Conservation (phyloP, 1,140 invertebrate genomes). For the Papilio helenus region DNA sequence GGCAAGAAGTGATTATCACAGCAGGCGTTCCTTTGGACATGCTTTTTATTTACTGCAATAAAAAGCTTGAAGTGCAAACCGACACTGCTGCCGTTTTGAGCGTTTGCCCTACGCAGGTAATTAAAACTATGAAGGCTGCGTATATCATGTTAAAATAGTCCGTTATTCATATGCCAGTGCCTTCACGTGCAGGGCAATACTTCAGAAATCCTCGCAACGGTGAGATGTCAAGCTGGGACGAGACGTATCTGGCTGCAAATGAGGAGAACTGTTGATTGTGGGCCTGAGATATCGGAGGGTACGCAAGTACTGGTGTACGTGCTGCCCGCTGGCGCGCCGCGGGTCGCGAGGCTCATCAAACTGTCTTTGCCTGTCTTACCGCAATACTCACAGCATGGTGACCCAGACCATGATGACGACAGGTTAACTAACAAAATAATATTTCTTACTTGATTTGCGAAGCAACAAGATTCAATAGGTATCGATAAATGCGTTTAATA, state of each 20-base stretch:
- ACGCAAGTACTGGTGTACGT: slow-evolving; percentile 64
- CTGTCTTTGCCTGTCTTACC: slow-evolving; percentile 63
- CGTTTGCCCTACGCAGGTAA: slow-evolving; percentile 70
- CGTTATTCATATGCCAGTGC: slow-evolving; percentile 22
- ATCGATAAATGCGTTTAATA: background rate
- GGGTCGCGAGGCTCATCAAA: slow-evolving; percentile 69
- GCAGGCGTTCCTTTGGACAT: slow-evolving; percentile 73
- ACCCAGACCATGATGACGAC: slow-evolving; percentile 50
- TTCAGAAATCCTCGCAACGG: slow-evolving; percentile 68
- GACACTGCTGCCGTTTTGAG: slow-evolving; percentile 73
- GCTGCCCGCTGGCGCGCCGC: slow-evolving; percentile 68
- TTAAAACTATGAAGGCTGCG: background rate
- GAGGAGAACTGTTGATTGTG: slow-evolving; percentile 44
- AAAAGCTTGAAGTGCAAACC: slow-evolving; percentile 68
- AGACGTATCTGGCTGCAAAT: slow-evolving; percentile 69
- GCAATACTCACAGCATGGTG: slow-evolving; percentile 68
- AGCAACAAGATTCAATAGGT: background rate
- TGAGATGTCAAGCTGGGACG: slow-evolving; percentile 75
- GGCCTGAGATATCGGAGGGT: slow-evolving; percentile 46
- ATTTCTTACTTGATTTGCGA: background rate
- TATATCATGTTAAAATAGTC: background rate
- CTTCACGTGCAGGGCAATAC: slow-evolving; percentile 45
- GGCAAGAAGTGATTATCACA: slow-evolving; percentile 72
- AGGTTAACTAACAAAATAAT: slow-evolving; percentile 30
- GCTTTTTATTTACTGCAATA: slow-evolving; percentile 71